Conservation (phyloP, 2,888 invertebrate genomes). For the Nephrotoma flavescens region DNA sequence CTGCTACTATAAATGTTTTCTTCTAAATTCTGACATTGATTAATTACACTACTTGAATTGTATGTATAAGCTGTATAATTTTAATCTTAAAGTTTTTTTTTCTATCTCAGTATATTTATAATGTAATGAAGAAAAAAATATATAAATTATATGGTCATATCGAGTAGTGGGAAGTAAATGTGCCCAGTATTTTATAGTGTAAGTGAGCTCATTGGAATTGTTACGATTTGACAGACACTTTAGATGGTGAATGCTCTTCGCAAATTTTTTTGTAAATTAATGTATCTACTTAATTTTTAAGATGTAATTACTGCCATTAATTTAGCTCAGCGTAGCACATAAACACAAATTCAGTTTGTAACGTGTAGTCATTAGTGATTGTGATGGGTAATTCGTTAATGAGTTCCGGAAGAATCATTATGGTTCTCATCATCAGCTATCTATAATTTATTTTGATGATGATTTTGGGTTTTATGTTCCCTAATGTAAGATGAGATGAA, state of each 20-base stretch:
- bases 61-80: not conserved
- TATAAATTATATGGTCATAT: not conserved
- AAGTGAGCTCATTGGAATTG: not conserved
- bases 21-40: constrained; percentile 4
- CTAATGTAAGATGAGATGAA: not conserved
- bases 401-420: not conserved
- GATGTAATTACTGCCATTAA: not conserved
- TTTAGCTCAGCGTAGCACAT: not conserved
- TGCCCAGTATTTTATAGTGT: not conserved
- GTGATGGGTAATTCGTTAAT: not conserved
- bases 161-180: not conserved
- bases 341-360: not conserved
- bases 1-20: not conserved
- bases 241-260: not conserved
- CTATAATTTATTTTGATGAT: not conserved
- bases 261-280: not conserved
- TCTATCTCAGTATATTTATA: not conserved
- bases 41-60: constrained; percentile 1
- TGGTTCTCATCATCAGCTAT: not conserved
- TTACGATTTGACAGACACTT: not conserved
- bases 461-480: not conserved
- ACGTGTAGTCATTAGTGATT: not conserved
- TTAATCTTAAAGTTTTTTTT: not conserved
- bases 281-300: not conserved
- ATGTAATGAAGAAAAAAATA: not conserved